Conservation (phyloP, 2,797 vertebrate species). For the Melopsittacus undulatus region DNA sequence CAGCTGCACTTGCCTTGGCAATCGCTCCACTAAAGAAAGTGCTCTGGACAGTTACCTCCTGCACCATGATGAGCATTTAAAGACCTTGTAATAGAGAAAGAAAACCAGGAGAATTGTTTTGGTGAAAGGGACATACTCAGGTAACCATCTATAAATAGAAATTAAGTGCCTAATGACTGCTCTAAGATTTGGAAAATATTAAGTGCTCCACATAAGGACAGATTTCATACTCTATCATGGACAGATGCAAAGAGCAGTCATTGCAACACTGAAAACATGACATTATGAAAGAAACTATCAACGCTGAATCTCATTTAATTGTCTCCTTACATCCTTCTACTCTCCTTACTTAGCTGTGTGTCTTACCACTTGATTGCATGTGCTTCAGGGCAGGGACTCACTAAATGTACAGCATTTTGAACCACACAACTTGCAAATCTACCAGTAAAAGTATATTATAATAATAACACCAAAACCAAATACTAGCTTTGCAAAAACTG, state of each 20-base stretch:
- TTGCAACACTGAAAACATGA: not conserved
- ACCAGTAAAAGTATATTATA: not conserved
- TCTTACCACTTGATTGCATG: not conserved
- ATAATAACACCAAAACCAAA: not conserved
- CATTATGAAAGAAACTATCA: not conserved
- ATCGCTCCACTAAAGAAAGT: not conserved
- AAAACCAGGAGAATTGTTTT: not conserved
- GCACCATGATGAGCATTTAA: not conserved
- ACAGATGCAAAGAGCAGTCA: not conserved
- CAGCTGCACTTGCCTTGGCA: not conserved
- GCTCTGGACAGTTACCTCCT: conserved; percentile 1
- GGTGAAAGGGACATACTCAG: not conserved
- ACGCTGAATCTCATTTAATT: not conserved
- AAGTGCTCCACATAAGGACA: accelerated
- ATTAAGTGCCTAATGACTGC: not conserved
- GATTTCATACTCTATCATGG: not conserved
- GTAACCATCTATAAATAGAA: not conserved
- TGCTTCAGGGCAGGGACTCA: not conserved
- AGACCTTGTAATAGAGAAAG: not conserved
- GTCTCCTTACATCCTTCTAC: not conserved
- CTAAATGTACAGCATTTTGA: not conserved
- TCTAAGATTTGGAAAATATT: not conserved
- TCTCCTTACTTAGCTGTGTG: not conserved
- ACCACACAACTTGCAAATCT: not conserved
- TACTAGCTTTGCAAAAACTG: not conserved